Evolutionary conservation across 2,888 invertebrate genomes (phyloP).

Genomic region (Thymelicus lineola): DNA sequence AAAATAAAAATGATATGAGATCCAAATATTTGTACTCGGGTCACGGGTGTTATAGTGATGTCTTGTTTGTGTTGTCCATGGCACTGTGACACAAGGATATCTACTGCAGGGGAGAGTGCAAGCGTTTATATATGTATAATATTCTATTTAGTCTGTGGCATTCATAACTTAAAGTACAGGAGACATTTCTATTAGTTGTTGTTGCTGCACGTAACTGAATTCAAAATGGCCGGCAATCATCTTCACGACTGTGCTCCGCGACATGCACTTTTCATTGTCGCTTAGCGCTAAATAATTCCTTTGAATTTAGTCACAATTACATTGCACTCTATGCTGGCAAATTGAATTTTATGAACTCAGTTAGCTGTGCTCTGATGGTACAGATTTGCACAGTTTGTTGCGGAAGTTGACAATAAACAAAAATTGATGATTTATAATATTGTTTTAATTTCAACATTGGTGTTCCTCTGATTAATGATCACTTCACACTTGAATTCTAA

Average conservation of each 20-base stretch:
- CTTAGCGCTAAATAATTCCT: conserved; percentile 38
- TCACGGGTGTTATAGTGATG: too few species aligned
- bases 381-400: not conserved
- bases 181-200: conserved; percentile 14
- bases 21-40: too few species aligned
- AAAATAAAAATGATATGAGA: too few species aligned
- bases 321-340: conserved; percentile 28
- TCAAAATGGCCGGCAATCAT: conserved; percentile 40
- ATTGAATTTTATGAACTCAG: conserved; percentile 31
- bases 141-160: not conserved
- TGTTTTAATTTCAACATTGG: too few species aligned
- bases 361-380: not conserved
- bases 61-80: too few species aligned
- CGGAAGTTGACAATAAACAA: too few species aligned
- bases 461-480: too few species aligned
- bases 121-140: too few species aligned
- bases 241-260: conserved; percentile 33
- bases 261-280: conserved; percentile 40
- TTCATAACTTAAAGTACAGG: not conserved
- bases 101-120: too few species aligned
- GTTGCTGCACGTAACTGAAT: conserved; percentile 28
- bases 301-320: conserved; percentile 36
- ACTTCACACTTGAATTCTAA: too few species aligned
- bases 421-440: too few species aligned
- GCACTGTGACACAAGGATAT: too few species aligned